Evolutionary conservation across 2,113 vertebrate species (phyloP), one percentile per base, ranked within the genome.

Genomic region (Strix uralensis): DNA sequence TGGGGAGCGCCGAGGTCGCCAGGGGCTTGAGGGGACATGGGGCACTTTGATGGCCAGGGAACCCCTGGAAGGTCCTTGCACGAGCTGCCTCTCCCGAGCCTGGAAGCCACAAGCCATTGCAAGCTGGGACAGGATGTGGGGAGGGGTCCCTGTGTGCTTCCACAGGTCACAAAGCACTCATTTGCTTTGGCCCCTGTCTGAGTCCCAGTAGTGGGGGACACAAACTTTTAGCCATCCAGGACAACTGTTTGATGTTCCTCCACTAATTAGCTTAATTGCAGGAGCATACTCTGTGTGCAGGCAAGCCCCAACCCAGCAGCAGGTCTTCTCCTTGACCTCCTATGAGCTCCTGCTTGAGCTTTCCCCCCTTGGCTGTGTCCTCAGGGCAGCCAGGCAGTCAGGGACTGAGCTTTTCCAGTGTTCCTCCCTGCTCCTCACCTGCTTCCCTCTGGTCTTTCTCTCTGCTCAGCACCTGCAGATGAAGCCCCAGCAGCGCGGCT

Each of bases 51-150:
- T 3, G 20, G 55, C 38, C 44, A 42, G 30, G 46, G 29, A 86
- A 42, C 2, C 19, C 47, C 5, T 32, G 63, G 58, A 23, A 59
- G 20, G 49, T 57, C 26, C 44, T 25, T 2, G 0, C 4, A 8
- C 1, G 6, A 38, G 25, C 44, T 58, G 86, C 38, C 7, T 8
- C 49, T 47, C 21, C 71, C 7, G 3, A 67, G 9, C 29, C 44
- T 34, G 47, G 57, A 49, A 86, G 75, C 49, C 27, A 12, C 8
- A 32, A 86, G 73, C 16, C 2, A 0, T 2, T 5, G 67, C 22
- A 47, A 30, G 78, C 42, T 58, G 79, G 74, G 75, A 6, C 1
- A 9, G n/a, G 1, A 8, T 15, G 0, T 0, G 40, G 15, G 46
- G 40, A 59, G 21, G 32, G 29, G 40, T 51, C 47, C 2, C 73